Evolutionary conservation across 1,140 invertebrate species (phyloP).

Genomic region (Augochlora pura): DNA sequence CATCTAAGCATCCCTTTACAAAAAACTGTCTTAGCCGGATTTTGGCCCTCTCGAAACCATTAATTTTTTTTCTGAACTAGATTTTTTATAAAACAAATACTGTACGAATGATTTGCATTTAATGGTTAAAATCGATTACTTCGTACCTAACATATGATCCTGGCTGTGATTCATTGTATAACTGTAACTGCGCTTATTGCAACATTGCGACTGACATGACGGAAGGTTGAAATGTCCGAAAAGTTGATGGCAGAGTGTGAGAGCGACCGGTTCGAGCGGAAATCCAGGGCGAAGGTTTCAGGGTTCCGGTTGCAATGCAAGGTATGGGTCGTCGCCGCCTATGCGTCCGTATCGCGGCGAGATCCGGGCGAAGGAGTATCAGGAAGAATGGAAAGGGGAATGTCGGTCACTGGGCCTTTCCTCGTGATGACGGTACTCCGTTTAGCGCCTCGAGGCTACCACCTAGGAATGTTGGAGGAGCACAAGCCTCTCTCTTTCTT

Average conservation of each 20-base stretch:
- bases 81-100: too few species aligned
- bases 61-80: too few species aligned
- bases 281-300: constrained; percentile 51
- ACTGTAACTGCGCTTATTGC: too few species aligned
- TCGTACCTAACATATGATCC: too few species aligned
- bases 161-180: too few species aligned
- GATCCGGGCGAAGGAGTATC: constrained; percentile 51
- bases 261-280: constrained; percentile 21
- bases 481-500: constrained; percentile 41
- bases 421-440: constrained; percentile 54
- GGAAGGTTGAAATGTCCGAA: background rate
- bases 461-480: constrained; percentile 63
- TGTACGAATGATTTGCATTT: too few species aligned
- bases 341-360: constrained; percentile 34
- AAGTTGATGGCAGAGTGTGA: background rate
- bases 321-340: constrained; percentile 21
- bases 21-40: too few species aligned
- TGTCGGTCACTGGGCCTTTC: constrained; percentile 77
- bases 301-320: constrained; percentile 56
- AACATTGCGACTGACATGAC: too few species aligned
- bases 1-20: too few species aligned
- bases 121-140: too few species aligned
- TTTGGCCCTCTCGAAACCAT: too few species aligned
- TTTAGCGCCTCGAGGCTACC: constrained; percentile 52
- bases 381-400: constrained; percentile 72